Base-by-base conservation (phyloP, 2,797 vertebrate genomes). In the Naso thynnoides region DNA sequence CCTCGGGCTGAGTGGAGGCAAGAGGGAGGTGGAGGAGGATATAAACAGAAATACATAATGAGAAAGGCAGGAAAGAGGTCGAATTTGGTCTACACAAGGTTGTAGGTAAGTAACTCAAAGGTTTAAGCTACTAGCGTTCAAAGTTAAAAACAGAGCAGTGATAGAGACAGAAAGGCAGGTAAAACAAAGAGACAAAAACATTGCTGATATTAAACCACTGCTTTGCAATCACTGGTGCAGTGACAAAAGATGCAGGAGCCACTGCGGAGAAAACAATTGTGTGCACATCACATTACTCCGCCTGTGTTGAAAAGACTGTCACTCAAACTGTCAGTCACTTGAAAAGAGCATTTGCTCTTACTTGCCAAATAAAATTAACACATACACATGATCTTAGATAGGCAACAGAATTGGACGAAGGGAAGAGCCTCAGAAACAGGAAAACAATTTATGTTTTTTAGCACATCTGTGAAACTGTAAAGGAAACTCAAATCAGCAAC, bases 1-100 rank as follows among this genome's bases (percentile, higher is more conserved):
- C 97, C 11, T 98, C 97, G 0, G 97, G 97, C 97, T 98, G 86
- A 41, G 19, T 8, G 60, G 57, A 19, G 18, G 19, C 18, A 1
- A 19, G 26, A 10, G 1, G 8, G 5, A 95, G 79, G 6, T 9
- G 18, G 27, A 31, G 18, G 31, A 14, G 26, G 6, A 54, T 6
- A 54, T 45, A 49, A 49, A 49, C 14, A n/a, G 23, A 59, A 67
- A 47, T 5, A 23, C 1, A 31, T 1, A 15, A 49, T 58, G 5
- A 61, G 41, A 73, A 31, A 8, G 18, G 1, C 1, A 24, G 24
- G 14, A 26, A 29, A 48, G 36, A 41, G 8, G 18, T 53, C 16
- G 16, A 50, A 33, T 16, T 24, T 41, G 26, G 36, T 19, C 23
- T 2, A 65, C 1, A 24, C 9, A 15, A 6, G 47, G 29, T 8